These are phyloP conservation scores for Adelges cooleyi DNA, from an alignment of 1,140 invertebrate species.

Conservation along the genomic window DNA sequence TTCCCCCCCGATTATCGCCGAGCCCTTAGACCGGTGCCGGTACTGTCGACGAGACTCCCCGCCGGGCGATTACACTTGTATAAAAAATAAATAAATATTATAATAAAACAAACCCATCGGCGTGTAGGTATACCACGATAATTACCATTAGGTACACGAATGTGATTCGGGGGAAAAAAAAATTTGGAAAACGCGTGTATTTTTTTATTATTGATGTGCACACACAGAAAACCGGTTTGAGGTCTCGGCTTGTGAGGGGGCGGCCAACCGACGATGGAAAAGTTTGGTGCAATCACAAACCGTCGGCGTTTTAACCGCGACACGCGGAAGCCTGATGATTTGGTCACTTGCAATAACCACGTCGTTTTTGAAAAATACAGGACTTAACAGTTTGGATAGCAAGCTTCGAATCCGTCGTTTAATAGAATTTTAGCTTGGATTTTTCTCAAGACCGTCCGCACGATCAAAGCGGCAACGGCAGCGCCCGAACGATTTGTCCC, in stretches of 20 bases:
- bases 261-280: too few relatives aligned
- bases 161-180: not conserved
- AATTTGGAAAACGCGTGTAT: not conserved
- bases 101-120: not conserved
- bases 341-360: too few relatives aligned
- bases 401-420: too few relatives aligned
- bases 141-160: not conserved
- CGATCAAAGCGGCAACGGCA: not conserved
- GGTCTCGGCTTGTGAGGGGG: slow-evolving; percentile 18
- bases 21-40: too few relatives aligned
- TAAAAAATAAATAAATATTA: slow-evolving; percentile 2
- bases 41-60: slow-evolving; percentile 5
- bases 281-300: too few relatives aligned
- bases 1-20: too few relatives aligned
- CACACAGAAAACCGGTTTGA: slow-evolving; percentile 16
- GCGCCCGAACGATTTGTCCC: slow-evolving; percentile 5
- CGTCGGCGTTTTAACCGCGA: too few relatives aligned
- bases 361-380: too few relatives aligned
- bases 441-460: not conserved
- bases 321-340: too few relatives aligned
- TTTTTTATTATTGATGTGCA: not conserved
- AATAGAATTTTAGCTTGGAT: too few relatives aligned
- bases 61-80: slow-evolving; percentile 13
- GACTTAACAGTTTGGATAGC: too few relatives aligned
- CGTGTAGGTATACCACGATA: too few relatives aligned